phyloP scores from a whole-genome alignment of 2,797 vertebrate species.

The Urocyon cinereoargenteus region DNA sequence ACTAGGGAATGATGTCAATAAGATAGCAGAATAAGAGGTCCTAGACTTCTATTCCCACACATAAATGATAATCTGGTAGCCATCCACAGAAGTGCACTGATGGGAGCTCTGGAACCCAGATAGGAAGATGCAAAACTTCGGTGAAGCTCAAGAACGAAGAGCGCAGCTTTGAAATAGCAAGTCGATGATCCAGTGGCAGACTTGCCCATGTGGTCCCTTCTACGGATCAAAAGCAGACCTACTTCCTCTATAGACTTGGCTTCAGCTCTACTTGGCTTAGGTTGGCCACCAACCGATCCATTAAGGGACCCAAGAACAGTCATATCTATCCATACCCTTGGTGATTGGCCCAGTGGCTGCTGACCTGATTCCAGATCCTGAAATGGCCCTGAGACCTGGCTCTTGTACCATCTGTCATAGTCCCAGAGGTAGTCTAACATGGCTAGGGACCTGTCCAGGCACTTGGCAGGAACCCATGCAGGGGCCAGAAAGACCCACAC shows the following conservation, averaged over 20 bases:
- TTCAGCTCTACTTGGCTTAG: not conserved
- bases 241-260: not conserved
- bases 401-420: too few species aligned
- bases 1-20: not conserved
- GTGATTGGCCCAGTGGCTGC: not conserved
- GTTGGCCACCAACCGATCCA: not conserved
- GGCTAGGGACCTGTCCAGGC: not conserved
- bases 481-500: not conserved
- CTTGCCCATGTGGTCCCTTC: not conserved
- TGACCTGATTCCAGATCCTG: not conserved
- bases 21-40: not conserved
- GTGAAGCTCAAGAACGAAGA: not conserved
- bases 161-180: not conserved
- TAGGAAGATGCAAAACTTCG: not conserved
- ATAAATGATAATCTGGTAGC: not conserved
- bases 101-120: not conserved
- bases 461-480: too few species aligned
- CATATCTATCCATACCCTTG: not conserved
- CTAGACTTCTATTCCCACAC: not conserved
- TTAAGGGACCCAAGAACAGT: not conserved
- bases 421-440: not conserved
- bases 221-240: not conserved
- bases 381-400: not conserved
- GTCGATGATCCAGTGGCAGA: fast-evolving
- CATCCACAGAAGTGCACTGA: not conserved